Evolutionary conservation across 2,888 invertebrate genomes (phyloP), one percentile per base, ranked within the genome.

Genomic region (Tenthredo mesomela): DNA sequence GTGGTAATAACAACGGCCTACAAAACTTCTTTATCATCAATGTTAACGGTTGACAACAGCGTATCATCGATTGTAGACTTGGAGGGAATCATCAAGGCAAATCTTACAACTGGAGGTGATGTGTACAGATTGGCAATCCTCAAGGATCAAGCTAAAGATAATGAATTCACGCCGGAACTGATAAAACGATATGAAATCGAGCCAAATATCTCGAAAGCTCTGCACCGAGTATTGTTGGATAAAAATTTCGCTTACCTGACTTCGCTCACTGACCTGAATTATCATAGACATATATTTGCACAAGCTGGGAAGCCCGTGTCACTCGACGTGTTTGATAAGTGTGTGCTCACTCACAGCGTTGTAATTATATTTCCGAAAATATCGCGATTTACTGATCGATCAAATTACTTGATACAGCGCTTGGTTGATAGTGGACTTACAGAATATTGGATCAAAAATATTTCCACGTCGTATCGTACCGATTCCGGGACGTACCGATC

Each of bases 1-100:
- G 2, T 33, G 67, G 82, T 82, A 1, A 82, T 67, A 25, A 82
- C 82, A 43, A 82, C 82, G 33, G 82, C 67, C 12, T 82, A 82
- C 43, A 82, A 82, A 43, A 82, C 67, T 9, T 82, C 82, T 25
- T 12, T 82, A 15, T 15, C 82, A 6, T 82, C 82, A 10, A 9
- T 67, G 5, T n/a, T 82, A 6, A 67, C 82, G n/a, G 18, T 33
- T 2, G 47, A 25, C 15, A 82, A 15, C 18, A 15, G 29, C 15
- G 67, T 0, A 9, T 29, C 43, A 25, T 12, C 33, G 1, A 67
- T 67, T 33, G 82, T 65, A 29, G 65, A 82, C n/a, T 0, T 7
- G 10, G 47, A 18, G 18, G 82, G 43, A n/a, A 82, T 82, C 0
- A 18, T 67, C 12, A 43, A 47, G 65, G 67, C 65, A 9, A 82